These are phyloP conservation scores for Columba janthina DNA, from an alignment of 2,113 vertebrate species.

Conservation along the genomic window DNA sequence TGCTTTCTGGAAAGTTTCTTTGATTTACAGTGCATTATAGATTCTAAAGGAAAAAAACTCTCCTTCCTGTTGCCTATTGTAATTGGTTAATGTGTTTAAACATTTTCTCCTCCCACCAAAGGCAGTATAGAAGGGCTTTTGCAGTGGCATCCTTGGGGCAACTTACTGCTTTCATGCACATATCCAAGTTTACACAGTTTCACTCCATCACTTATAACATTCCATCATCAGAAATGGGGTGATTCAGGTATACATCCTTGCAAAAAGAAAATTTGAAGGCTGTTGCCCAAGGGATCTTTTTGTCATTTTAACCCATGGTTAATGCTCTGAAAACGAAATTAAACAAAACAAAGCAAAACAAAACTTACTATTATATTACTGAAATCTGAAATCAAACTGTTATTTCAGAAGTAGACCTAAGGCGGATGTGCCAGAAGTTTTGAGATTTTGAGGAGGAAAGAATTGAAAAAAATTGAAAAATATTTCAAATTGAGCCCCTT, in stretches of 20 bases:
- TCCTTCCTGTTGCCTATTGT: background rate
- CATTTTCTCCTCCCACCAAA: background rate
- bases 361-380: background rate
- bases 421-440: background rate
- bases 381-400: background rate
- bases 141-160: background rate
- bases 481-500: background rate
- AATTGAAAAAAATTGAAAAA: background rate
- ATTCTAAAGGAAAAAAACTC: background rate
- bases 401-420: background rate
- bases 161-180: background rate
- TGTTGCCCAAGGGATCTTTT: background rate
- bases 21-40: conserved; percentile 10
- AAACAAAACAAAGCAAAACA: background rate
- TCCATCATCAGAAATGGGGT: background rate
- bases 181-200: background rate
- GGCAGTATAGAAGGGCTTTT: background rate
- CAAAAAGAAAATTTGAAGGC: background rate
- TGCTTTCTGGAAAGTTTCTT: conserved; percentile 6
- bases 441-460: background rate
- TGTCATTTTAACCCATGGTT: background rate
- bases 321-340: background rate
- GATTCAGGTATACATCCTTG: background rate
- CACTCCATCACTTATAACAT: background rate
- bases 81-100: conserved; percentile 11